Evolutionary conservation across 2,113 vertebrate genomes (phyloP), one percentile per base, ranked within the genome.

Genomic region (Poeciliopsis retropinna): DNA sequence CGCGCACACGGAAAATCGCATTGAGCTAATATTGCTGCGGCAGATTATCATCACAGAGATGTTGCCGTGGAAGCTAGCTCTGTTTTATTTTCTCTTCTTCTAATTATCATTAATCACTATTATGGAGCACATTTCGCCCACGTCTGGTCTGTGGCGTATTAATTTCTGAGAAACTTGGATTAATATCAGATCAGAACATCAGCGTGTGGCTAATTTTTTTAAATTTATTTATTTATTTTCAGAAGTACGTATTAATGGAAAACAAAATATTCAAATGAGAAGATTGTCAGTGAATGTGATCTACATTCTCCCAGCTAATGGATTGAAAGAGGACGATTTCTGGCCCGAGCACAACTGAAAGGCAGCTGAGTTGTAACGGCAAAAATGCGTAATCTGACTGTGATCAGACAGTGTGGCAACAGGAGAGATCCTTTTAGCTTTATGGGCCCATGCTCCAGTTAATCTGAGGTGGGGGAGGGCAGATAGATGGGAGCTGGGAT

Each of bases 81-180:
- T 63, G 25, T 71, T 88, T 80, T 62, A 47, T 85, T 90, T 79
- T 82, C 73, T 76, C 77, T 72, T 78, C 32, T 68, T 47, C 54
- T 87, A 92, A 91, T 91, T 85, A 86, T 86, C 80, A 82, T 82
- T 79, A 76, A 76, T 86, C 70, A 72, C 54, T 78, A 64, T 81
- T 83, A 88, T 88, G 87, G 39, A 62, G 76, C 57, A 84, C 78
- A 82, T 88, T 88, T 81, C 37, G 3, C 82, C 73, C 73, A 71
- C 82, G 60, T 74, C 62, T 78, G 63, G 66, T 67, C 79, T 1
- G 14, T n/a, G 14, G 72, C 15, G 22, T 71, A 57, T 34, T 76
- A 66, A 78, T 72, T 79, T 60, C 57, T 67, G 57, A 64, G 44
- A 17, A 69, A 76, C 13, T 75, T 79, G 39, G 81, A 84, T 85